These are phyloP conservation scores for Microtus pennsylvanicus DNA, from an alignment of 2,113 vertebrate species.

Conservation along the genomic window DNA sequence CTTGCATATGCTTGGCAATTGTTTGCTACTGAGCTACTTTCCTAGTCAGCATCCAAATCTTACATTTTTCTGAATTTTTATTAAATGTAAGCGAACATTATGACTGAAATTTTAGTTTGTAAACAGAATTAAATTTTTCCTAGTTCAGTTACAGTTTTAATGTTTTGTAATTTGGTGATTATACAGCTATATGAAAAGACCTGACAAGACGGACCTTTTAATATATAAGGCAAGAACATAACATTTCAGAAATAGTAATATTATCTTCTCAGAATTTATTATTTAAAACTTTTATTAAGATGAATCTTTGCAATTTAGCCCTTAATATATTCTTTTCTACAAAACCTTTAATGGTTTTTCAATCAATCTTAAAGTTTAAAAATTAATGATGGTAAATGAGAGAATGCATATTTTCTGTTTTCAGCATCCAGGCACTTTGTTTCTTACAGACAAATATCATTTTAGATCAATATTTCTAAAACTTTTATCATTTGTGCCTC, in stretches of 20 bases:
- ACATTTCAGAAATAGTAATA: slow-evolving; percentile 33
- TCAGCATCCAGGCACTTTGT: background rate
- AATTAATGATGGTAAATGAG: slow-evolving; percentile 42
- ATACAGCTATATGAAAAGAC: background rate
- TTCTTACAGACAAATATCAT: slow-evolving; percentile 46
- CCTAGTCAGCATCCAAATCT: background rate
- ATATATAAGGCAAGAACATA: background rate
- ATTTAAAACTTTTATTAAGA: slow-evolving; percentile 44
- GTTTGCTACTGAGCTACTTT: background rate
- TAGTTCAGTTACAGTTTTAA: slow-evolving; percentile 41
- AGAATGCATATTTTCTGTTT: slow-evolving; percentile 67
- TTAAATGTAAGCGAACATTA: slow-evolving; percentile 22
- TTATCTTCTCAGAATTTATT: slow-evolving; percentile 13
- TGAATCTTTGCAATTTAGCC: slow-evolving; percentile 21
- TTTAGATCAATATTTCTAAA: slow-evolving; percentile 45
- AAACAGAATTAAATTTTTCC: slow-evolving; percentile 46
- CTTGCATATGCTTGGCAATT: background rate
- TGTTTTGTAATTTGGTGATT: slow-evolving; percentile 26
- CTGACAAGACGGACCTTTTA: background rate
- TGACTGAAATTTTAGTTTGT: slow-evolving; percentile 53
- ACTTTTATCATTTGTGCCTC: slow-evolving; percentile 33
- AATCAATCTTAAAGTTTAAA: slow-evolving; percentile 43
- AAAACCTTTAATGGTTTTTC: slow-evolving; percentile 40
- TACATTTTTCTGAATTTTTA: slow-evolving; percentile 29
- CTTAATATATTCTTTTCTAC: slow-evolving; percentile 31